Conservation (phyloP, 2,888 invertebrate genomes). For the Tenthredo scrophulariae region DNA sequence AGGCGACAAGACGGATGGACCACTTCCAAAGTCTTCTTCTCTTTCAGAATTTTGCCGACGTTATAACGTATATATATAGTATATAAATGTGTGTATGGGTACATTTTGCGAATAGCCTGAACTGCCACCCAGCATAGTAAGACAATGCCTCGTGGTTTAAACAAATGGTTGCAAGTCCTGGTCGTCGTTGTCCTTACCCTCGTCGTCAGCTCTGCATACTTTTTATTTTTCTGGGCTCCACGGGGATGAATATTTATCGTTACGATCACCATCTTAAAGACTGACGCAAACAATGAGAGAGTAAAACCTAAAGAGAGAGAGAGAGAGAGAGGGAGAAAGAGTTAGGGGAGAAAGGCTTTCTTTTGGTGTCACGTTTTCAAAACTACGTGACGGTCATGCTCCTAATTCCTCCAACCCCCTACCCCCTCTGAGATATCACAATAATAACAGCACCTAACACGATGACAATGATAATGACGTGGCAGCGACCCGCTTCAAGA, state of each 20-base stretch:
- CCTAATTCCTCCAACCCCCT: not conserved
- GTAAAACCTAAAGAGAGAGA: conserved; percentile 27
- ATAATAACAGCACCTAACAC: not conserved
- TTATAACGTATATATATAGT: not conserved
- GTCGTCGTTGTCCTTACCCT: not conserved
- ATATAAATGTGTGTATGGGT: not conserved
- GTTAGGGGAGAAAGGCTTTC: not conserved
- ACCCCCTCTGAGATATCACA: not conserved
- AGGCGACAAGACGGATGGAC: conserved; percentile 50
- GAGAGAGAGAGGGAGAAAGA: not conserved
- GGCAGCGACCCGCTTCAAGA: not conserved
- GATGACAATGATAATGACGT: conserved; percentile 11
- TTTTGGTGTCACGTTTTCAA: not conserved
- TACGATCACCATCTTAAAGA: not conserved
- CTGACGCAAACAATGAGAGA: conserved; percentile 25
- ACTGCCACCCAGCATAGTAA: not conserved
- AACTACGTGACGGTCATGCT: conserved; percentile 11
- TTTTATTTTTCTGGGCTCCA: not conserved
- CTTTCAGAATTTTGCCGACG: not conserved
- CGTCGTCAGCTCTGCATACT: not conserved
- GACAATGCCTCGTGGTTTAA: not conserved
- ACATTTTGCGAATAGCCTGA: not conserved
- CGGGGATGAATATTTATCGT: conserved; percentile 50
- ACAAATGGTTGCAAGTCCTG: not conserved
- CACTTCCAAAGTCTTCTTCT: conserved; percentile 44